Percentiles rank a stretch among this genome's conserved stretches.
These are phyloP conservation scores for Archivesica marissinica DNA, from an alignment of 1,140 invertebrate species.

Conservation along the genomic window DNA sequence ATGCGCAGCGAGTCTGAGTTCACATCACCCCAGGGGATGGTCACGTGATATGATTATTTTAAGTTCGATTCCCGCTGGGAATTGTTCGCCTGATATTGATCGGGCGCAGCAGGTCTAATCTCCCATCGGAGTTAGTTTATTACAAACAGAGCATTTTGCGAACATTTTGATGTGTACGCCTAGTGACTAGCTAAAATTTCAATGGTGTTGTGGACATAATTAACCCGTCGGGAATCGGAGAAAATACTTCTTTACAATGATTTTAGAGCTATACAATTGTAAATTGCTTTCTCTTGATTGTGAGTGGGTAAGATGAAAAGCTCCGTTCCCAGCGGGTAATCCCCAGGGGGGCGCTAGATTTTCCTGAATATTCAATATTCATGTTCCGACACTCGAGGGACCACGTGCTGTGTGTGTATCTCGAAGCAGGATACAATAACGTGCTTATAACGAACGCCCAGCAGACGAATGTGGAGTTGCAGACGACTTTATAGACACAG, in stretches of 20 bases:
- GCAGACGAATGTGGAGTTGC: conserved; percentile 33
- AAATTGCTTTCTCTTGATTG: conserved; percentile 61
- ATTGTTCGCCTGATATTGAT: conserved; percentile 57
- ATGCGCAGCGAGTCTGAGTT: conserved; percentile 30
- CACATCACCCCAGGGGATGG: conserved; percentile 41
- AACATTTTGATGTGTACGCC: conserved; percentile 45
- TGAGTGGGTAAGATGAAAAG: conserved; percentile 49
- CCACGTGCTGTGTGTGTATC: conserved; percentile 56
- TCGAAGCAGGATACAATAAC: conserved; percentile 57
- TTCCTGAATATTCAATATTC: conserved; percentile 61
- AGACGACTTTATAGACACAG: conserved; percentile 53
- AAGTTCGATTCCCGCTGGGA: conserved; percentile 63
- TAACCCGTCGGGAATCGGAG: conserved; percentile 54
- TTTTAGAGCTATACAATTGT: conserved; percentile 52
- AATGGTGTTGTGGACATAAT: conserved; percentile 59
- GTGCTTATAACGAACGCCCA: conserved; percentile 53
- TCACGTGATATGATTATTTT: conserved; percentile 62
- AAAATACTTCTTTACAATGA: conserved; percentile 62
- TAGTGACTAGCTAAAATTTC: conserved; percentile 47
- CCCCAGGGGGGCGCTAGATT: conserved; percentile 42
- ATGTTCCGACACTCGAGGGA: conserved; percentile 44
- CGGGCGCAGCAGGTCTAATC: conserved; percentile 48
- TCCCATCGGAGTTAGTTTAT: conserved; percentile 37
- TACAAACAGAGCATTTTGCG: conserved; percentile 48
- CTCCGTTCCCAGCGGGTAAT: conserved; percentile 35